These are phyloP conservation scores for Sussaba pulchella DNA, from an alignment of 2,888 invertebrate species.

Conservation along the genomic window DNA sequence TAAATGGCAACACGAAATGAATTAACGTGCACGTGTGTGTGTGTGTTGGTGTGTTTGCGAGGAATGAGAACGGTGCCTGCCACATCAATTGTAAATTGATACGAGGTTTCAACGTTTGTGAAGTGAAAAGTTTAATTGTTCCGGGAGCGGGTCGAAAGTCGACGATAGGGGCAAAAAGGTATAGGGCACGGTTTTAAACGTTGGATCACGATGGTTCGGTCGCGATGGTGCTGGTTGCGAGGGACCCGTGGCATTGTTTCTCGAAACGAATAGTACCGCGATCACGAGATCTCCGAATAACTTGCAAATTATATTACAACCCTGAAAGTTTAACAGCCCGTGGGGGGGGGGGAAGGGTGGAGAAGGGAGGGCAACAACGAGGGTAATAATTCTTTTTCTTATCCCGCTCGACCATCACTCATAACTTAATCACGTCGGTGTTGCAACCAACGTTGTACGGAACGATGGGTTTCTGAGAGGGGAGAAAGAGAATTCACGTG, in stretches of 20 bases:
- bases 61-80: slow-evolving; percentile 61
- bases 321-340: slow-evolving; percentile 68
- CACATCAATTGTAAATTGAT: slow-evolving; percentile 72
- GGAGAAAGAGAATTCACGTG: slow-evolving; percentile 1
- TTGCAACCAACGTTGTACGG: slow-evolving; percentile 19
- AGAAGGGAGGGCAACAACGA: no score
- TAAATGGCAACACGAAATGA: slow-evolving; percentile 60
- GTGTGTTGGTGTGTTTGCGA: slow-evolving; percentile 13
- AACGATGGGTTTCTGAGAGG: slow-evolving; percentile 10
- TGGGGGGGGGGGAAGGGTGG: neutral
- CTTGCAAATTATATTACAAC: slow-evolving; percentile 72
- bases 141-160: slow-evolving; percentile 57
- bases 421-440: slow-evolving; percentile 65
- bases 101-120: slow-evolving; percentile 63
- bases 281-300: slow-evolving; percentile 71
- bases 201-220: slow-evolving; percentile 65
- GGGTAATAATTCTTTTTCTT: slow-evolving; percentile 64
- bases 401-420: slow-evolving; percentile 67
- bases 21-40: slow-evolving; percentile 40
- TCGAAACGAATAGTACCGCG: slow-evolving; percentile 63
- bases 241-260: slow-evolving; percentile 62
- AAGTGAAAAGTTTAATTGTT: slow-evolving; percentile 70
- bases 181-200: slow-evolving; percentile 76
- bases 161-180: slow-evolving; percentile 42
- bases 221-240: slow-evolving; percentile 49